Evolutionary conservation across 2,888 invertebrate genomes (phyloP), one percentile per base, ranked within the genome.

Genomic region (Folsomia candida): DNA sequence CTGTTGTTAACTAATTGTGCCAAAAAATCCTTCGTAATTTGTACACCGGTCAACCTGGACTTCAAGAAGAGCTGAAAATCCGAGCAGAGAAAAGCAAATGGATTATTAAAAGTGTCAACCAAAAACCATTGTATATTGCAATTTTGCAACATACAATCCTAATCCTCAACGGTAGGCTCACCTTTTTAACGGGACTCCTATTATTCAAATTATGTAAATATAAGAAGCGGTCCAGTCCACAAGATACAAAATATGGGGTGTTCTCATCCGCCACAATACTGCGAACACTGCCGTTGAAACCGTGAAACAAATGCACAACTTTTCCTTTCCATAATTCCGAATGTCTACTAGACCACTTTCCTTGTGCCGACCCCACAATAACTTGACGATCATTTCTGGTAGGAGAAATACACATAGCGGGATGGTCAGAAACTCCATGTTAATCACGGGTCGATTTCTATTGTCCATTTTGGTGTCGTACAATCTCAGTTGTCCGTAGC

Each of bases 281-380:
- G 1, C 91, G 89, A 51, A 98, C 87, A 60, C 92, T 89, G 0
- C 98, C 98, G 0, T 89, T 88, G 80, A 90, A 89, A 0, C 93
- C 93, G 84, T 91, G 93, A 83, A 89, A 97, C 0, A 91, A 90
- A 80, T 91, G 91, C 47, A 92, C 86, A 29, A 82, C 74, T 54
- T 80, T 59, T 88, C 87, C 69, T 87, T 87, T 1, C 88, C 88
- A 74, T 87, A 84, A 67, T 84, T 85, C 1, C 93, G 86, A 9
- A 94, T 84, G 83, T 98, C 97, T 11, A 95, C 87, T 2, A 93
- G 86, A 78, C 91, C 92, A 82, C 70, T 89, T 89, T 0, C 98
- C 97, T 81, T 89, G 89, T 0, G 93, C 91, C 78, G 93, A 94
- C 0, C 97, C 97, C 0, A 93, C 92, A 74, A 96, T 83, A 71